These are phyloP conservation scores for Xanthia togata DNA, from an alignment of 2,888 invertebrate genomes.

Conservation along the genomic window DNA sequence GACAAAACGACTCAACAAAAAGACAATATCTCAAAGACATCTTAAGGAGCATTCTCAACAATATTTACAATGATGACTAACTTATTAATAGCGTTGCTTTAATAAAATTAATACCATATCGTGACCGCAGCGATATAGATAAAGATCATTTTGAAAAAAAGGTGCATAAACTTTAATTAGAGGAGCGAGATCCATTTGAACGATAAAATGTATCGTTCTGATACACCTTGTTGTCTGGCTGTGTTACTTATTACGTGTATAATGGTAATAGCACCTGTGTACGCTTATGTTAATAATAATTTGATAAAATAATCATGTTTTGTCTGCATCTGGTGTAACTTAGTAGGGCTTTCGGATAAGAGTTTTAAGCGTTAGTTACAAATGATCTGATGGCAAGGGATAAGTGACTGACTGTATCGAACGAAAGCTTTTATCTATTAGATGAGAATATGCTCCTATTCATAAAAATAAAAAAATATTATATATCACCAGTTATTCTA, in stretches of 20 bases:
- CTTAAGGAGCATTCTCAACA: constrained; percentile 41
- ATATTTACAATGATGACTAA: constrained; percentile 61
- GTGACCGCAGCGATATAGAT: constrained; percentile 69
- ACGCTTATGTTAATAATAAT: constrained; percentile 17
- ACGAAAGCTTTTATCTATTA: neutral
- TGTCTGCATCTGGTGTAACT: constrained; percentile 11
- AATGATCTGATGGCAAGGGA: neutral
- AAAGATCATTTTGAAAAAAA: constrained; percentile 69
- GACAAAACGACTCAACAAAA: constrained; percentile 12
- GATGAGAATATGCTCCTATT: neutral
- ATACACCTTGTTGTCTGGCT: constrained; percentile 57
- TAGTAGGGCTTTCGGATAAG: no score
- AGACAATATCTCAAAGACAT: constrained; percentile 33
- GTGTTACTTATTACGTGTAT: constrained; percentile 47
- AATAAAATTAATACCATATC: constrained; percentile 70
- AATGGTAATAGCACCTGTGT: constrained; percentile 49
- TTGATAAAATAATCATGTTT: constrained; percentile 29
- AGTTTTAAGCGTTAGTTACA: neutral
- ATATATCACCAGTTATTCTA: no score
- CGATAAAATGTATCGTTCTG: constrained; percentile 65
- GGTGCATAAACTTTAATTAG: constrained; percentile 76
- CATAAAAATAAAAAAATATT: no score
- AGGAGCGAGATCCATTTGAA: constrained; percentile 67
- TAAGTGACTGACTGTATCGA: neutral
- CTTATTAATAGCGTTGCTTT: constrained; percentile 64